A percentile compares a stretch with the other conserved stretches of the same genome.
phyloP scores from a whole-genome alignment of 2,113 vertebrate genomes.

The Microtus richardsoni region DNA sequence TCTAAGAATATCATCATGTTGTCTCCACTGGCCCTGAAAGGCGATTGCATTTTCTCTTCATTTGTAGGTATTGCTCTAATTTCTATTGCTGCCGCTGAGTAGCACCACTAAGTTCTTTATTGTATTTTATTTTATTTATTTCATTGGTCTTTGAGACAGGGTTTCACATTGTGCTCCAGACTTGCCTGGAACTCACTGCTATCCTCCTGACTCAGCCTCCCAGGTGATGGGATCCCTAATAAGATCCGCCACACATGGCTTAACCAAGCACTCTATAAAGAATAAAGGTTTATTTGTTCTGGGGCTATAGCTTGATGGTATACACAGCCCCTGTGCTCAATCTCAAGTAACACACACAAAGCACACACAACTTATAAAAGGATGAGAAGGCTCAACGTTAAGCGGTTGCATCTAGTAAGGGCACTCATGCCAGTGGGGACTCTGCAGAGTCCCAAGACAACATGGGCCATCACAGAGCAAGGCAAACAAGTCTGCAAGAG shows the following conservation, averaged over 20 bases:
- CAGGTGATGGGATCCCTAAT: not conserved
- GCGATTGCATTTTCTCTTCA: not conserved
- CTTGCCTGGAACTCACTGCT: not conserved
- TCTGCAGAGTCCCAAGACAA: no score
- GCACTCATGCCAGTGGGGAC: no score
- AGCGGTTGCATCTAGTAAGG: not conserved
- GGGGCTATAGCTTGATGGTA: not conserved
- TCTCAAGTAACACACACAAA: not conserved
- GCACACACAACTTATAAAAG: not conserved
- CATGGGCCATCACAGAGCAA: not conserved
- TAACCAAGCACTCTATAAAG: not conserved
- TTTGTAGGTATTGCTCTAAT: not conserved
- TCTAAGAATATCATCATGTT: fast-evolving
- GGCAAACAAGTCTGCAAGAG: not conserved
- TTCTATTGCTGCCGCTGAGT: not conserved
- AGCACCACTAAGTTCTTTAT: not conserved
- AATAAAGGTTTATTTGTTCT: not conserved
- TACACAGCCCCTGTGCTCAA: not conserved
- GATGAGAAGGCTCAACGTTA: not conserved
- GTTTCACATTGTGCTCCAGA: not conserved
- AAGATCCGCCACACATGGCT: not conserved
- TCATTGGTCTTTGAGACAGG: not conserved
- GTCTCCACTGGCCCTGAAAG: not conserved
- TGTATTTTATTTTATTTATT: not conserved
- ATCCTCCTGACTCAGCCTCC: not conserved